These are phyloP conservation scores for Falco columbarius DNA, from an alignment of 2,797 vertebrate species.

Conservation along the genomic window DNA sequence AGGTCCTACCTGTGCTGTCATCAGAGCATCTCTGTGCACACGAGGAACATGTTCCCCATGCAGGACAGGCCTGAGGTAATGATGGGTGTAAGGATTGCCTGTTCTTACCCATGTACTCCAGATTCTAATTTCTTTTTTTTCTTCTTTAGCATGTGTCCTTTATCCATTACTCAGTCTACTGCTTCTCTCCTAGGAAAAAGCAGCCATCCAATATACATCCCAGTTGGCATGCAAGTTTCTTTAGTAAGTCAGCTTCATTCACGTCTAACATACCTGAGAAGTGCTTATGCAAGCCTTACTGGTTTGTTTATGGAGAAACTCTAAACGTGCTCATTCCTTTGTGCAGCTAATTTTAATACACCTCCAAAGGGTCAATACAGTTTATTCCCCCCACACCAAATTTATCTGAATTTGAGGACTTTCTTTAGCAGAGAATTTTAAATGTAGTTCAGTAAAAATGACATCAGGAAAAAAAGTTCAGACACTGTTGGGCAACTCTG, in stretches of 20 bases:
- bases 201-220: neutral
- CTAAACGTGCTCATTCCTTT: neutral
- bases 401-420: neutral
- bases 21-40: neutral
- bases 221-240: neutral
- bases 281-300: neutral
- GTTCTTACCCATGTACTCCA: neutral
- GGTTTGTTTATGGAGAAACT: neutral
- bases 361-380: neutral
- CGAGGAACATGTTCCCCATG: fast-evolving
- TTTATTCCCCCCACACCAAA: neutral
- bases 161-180: neutral
- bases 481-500: neutral
- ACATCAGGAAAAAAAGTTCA: neutral
- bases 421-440: neutral
- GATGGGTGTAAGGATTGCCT: neutral
- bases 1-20: neutral
- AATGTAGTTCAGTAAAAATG: neutral
- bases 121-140: neutral
- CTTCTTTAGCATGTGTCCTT: neutral
- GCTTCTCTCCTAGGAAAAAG: neutral
- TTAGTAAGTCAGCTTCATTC: neutral
- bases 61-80: neutral
- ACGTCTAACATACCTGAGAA: neutral
- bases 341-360: neutral